Percentiles rank a stretch among this genome's conserved stretches.
These are phyloP conservation scores for Mus musculus DNA, from an alignment of 2,113 vertebrate genomes.

Conservation along the genomic window DNA sequence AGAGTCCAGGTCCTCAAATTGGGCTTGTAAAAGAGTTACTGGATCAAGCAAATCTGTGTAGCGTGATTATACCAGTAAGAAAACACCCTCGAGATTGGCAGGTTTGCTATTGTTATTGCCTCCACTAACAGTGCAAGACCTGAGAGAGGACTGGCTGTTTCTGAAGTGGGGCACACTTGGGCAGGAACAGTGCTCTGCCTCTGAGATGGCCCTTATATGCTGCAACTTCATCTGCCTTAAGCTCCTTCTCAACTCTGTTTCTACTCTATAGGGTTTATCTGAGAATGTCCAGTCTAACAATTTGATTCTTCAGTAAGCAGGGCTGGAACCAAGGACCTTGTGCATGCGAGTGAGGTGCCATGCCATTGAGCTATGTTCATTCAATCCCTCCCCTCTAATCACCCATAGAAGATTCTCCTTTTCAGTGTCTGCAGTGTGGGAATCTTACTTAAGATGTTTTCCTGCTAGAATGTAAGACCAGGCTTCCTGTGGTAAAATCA, in stretches of 20 bases:
- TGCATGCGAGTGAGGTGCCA: background rate
- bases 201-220: background rate
- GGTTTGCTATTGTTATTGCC: background rate
- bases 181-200: too few relatives aligned
- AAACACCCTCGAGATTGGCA: background rate
- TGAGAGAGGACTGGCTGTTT: background rate
- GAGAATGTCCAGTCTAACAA: background rate
- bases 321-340: background rate
- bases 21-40: background rate
- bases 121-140: constrained; percentile 24
- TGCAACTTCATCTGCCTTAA: background rate
- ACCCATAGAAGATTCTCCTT: background rate
- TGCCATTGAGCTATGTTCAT: background rate
- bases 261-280: background rate
- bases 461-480: background rate
- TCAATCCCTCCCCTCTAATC: background rate
- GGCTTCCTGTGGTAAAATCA: background rate
- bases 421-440: background rate
- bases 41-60: background rate
- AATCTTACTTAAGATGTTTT: background rate
- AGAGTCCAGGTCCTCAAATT: background rate
- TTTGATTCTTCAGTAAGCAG: background rate
- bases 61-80: background rate
- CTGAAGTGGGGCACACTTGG: background rate
- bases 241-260: background rate